These are phyloP conservation scores for Pangasius macronema DNA, from an alignment of 2,797 vertebrate genomes.

Conservation along the genomic window DNA sequence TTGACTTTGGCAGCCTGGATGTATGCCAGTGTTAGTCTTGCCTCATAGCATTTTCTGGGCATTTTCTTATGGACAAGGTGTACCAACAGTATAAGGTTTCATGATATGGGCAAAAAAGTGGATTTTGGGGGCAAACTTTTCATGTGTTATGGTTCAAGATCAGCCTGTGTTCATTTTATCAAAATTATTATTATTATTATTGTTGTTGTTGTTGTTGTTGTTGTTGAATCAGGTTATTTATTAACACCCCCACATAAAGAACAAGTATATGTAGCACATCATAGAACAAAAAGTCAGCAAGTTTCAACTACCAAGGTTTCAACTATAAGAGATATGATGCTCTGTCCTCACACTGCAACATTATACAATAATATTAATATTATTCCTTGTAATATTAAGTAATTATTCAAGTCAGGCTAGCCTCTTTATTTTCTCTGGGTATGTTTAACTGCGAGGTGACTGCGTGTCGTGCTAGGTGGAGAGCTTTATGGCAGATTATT, in stretches of 20 bases:
- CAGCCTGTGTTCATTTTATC: background rate
- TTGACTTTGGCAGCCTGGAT: background rate
- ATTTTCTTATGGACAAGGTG: background rate
- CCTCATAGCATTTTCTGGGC: background rate
- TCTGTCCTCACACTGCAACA: background rate
- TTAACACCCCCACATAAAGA: background rate
- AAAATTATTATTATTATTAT: background rate
- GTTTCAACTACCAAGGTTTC: background rate
- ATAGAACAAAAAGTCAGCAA: background rate
- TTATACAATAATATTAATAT: too few relatives aligned
- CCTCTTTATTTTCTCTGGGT: background rate
- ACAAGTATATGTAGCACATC: background rate
- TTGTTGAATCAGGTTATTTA: background rate
- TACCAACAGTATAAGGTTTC: background rate
- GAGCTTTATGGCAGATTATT: slow-evolving; percentile 12
- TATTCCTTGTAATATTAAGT: background rate
- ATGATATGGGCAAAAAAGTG: background rate
- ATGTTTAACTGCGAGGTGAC: background rate
- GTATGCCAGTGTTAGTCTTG: slow-evolving; percentile 41
- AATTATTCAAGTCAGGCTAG: background rate
- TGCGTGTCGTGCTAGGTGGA: background rate
- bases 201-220: too few relatives aligned
- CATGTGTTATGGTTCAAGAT: background rate
- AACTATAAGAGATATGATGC: background rate
- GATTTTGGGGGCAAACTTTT: background rate